Evolutionary conservation across 2,797 vertebrate species (phyloP).

Genomic region (Discoglossus pictus): DNA sequence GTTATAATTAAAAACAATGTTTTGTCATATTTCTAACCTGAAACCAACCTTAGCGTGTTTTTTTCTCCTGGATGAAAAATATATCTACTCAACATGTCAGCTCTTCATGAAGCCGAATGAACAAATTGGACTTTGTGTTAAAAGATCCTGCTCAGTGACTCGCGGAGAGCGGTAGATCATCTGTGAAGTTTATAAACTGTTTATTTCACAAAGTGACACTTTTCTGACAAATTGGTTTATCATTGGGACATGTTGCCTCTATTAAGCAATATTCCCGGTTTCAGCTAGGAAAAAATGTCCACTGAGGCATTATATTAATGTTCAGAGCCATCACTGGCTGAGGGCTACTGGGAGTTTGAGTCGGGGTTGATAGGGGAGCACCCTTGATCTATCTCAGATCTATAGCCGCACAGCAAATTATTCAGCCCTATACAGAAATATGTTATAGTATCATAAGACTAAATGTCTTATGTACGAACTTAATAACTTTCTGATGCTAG

Average conservation of each 20-base stretch:
- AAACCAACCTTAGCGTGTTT: too few relatives aligned
- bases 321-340: too few relatives aligned
- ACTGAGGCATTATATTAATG: slow-evolving; percentile 7
- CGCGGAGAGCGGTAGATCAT: slow-evolving; percentile 6
- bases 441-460: too few relatives aligned
- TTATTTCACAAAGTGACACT: slow-evolving; percentile 31
- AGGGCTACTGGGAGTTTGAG: too few relatives aligned
- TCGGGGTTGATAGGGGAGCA: too few relatives aligned
- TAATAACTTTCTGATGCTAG: too few relatives aligned
- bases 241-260: slow-evolving; percentile 24
- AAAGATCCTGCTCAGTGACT: slow-evolving; percentile 25
- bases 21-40: too few relatives aligned
- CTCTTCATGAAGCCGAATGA: background rate
- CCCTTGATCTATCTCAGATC: too few relatives aligned
- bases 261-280: slow-evolving; percentile 14
- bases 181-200: slow-evolving; percentile 25
- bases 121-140: slow-evolving; percentile 14
- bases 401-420: too few relatives aligned
- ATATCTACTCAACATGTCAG: slow-evolving; percentile 3
- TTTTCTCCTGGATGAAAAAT: slow-evolving; percentile 4
- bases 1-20: too few relatives aligned
- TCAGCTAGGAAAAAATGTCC: background rate
- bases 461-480: too few relatives aligned
- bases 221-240: slow-evolving; percentile 30
- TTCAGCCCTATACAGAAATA: too few relatives aligned